These are phyloP conservation scores for Malurus melanocephalus DNA, from an alignment of 2,113 vertebrate genomes.

Conservation along the genomic window DNA sequence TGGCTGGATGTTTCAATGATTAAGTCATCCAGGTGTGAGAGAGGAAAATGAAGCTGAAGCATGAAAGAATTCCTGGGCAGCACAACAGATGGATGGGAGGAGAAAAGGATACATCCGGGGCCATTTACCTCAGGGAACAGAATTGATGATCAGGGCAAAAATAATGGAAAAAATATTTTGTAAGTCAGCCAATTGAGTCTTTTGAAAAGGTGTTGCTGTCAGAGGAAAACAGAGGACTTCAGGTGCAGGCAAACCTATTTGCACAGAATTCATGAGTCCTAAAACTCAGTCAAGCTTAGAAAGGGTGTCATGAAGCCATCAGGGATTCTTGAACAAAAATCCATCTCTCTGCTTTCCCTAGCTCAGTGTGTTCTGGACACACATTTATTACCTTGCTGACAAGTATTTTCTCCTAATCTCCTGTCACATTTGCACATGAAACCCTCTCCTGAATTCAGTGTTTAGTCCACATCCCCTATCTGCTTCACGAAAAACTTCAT, in stretches of 20 bases:
- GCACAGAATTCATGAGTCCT: not conserved
- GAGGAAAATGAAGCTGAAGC: not conserved
- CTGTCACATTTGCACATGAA: not conserved
- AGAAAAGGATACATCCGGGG: not conserved
- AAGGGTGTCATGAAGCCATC: not conserved
- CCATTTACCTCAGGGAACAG: not conserved
- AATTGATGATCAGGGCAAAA: not conserved
- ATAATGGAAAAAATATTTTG: not conserved
- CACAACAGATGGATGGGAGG: not conserved
- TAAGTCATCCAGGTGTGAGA: not conserved
- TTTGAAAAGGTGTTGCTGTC: not conserved
- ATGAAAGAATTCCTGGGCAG: not conserved
- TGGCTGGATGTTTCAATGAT: not conserved
- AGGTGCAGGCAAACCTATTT: not conserved
- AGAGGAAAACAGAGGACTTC: constrained; percentile 6
- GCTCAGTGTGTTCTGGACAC: not conserved
- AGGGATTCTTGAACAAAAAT: constrained; percentile 4
- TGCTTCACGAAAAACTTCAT: not conserved
- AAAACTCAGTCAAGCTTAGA: not conserved
- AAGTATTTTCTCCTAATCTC: not conserved
- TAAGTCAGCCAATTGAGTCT: not conserved
- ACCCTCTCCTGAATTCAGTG: not conserved
- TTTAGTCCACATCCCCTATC: not conserved
- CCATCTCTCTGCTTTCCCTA: not conserved
- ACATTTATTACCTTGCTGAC: not conserved